Base-by-base conservation (phyloP, 2,113 vertebrate species). In the Sterrhoptilus dennistouni region DNA sequence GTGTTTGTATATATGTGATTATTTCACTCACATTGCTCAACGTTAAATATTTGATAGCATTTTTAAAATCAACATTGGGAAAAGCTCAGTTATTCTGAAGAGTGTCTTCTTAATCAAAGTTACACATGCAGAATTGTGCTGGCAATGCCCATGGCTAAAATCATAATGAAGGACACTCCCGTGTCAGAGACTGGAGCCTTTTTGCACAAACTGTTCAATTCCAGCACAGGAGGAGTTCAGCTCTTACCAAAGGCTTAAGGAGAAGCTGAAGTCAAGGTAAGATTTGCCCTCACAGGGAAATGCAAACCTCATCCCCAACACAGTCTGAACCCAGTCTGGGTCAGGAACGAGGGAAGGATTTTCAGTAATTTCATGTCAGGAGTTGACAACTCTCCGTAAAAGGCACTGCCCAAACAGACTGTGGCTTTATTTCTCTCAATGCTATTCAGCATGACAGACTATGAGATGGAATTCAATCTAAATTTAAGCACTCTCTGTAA, bases 391-490 rank as follows among this genome's bases (percentile, higher is more conserved):
- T 49, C 69, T 75, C 89, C 1, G 1, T 61, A 77, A 70, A 93
- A 95, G 78, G 60, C 76, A 59, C 85, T 93, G 83, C 83, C 83
- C 95, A 88, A 88, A 86, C 71, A 88, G 47, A 88, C 79, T 65
- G 56, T 28, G 70, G 66, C 85, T 96, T 94, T 79, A 36, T 52
- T 81, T 83, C 69, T 83, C 86, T 61, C 81, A 94, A 35, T 35
- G 61, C 90, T 90, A 35, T 84, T 91, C 80, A 89, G 83, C 88
- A 68, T 56, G 90, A 94, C 88, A 92, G 88, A 66, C 83, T 65
- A 77, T 19, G 86, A 96, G 64, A 96, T 83, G 88, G 85, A 92
- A 90, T 90, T 96, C 79, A 96, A 68, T 90, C 92, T 95, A 96
- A 90, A 93, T 96, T 96, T 93, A 95, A 95, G 88, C 72, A 71